Percentiles rank a stretch among this genome's conserved stretches.
phyloP scores from a whole-genome alignment of 2,888 invertebrate species.

The Sacculina carcini region DNA sequence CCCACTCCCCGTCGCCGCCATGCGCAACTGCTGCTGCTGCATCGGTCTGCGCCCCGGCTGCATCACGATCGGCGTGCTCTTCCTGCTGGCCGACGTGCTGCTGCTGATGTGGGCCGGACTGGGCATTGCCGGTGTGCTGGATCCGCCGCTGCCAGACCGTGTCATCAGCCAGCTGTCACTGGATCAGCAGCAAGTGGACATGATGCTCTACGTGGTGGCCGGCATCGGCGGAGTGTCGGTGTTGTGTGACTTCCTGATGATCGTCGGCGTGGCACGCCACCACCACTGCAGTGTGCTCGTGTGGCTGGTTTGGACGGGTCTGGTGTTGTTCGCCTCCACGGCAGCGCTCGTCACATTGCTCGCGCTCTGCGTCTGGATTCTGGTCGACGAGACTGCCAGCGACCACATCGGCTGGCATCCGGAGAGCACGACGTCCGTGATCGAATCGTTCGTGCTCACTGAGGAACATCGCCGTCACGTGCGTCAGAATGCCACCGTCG shows the following conservation, averaged over 20 bases:
- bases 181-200: neutral
- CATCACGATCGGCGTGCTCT: neutral
- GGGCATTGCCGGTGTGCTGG: neutral
- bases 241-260: neutral
- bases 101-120: neutral
- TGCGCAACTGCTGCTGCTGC: conserved; percentile 1
- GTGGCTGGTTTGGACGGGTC: neutral
- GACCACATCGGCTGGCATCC: neutral
- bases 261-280: neutral
- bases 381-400: neutral
- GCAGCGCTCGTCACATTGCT: neutral
- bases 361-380: neutral
- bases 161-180: neutral
- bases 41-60: conserved; percentile 1
- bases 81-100: neutral
- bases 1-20: neutral
- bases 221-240: neutral
- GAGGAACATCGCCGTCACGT: neutral
- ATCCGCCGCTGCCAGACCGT: neutral
- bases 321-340: neutral
- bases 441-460: neutral
- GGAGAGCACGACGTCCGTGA: neutral
- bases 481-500: neutral
- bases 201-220: neutral
- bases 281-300: neutral